Evolutionary conservation across 2,888 invertebrate species (phyloP), one percentile per base, ranked within the genome.

Genomic region (Amphimallon solstitiale): DNA sequence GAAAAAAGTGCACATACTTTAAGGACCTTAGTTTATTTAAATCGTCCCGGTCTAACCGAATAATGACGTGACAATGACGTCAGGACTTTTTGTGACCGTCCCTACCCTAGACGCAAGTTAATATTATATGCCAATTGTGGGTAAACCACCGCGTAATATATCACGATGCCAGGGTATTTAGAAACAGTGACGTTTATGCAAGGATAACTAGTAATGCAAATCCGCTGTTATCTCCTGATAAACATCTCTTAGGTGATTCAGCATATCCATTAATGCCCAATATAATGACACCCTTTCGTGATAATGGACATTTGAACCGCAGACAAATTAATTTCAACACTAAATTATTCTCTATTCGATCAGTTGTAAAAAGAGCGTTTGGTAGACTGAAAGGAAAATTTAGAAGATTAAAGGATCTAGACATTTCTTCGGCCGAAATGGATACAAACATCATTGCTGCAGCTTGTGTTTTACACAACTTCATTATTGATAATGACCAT

Each of bases 371-470:
- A 51, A 5, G 59, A 46, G 54, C 67, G 19, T 69, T 68, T 51
- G 65, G 56, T 12, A 35, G 7, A 0, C 19, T 68, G 1, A 68
- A 68, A 38, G 68, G 65, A 9, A 68, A 68, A 66, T 68, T 66
- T 62, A 23, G 68, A n/a, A n/a, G 66, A 17, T 54, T 69, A 38
- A 69, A 69, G 56, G 65, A 65, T 21, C 5, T 69, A 19, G 65
- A 69, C 52, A 52, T 69, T 3, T 12, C 9, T 1, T 17, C 34
- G 17, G 7, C 37, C 9, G 46, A 65, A 5, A 38, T 60, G 12
- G 48, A 49, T 10, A 38, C 0, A 2, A 35, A 65, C 5, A 65
- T 65, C 1, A 49, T 65, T 1, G 7, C 21, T 12, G 43, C 61
- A 1, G 10, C 45, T 1, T 61, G 46, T 29, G 61, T 61, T 17